Percentiles rank a stretch among this genome's conserved stretches.
Evolutionary conservation across 2,888 invertebrate genomes (phyloP).

Genomic region (Diloba caeruleocephala): DNA sequence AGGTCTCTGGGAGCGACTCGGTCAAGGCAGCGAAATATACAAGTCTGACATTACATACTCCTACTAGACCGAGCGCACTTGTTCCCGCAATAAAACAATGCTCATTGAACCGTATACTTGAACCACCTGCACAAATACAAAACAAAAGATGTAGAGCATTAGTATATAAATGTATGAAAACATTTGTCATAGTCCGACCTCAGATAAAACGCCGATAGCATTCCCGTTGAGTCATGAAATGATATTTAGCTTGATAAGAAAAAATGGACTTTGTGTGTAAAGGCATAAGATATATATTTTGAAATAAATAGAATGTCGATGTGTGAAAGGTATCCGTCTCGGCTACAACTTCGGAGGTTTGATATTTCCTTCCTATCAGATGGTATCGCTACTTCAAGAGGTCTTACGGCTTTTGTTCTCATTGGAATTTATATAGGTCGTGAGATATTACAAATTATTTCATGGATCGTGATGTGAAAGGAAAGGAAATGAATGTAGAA

Average conservation of each 20-base stretch:
- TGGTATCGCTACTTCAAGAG: slow-evolving; percentile 19
- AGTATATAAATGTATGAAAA: slow-evolving; percentile 47
- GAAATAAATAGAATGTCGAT: slow-evolving; percentile 1
- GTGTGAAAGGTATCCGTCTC: slow-evolving; percentile 27
- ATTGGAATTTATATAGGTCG: not conserved
- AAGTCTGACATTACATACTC: slow-evolving; percentile 40
- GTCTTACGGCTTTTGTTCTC: slow-evolving; percentile 6
- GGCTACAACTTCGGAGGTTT: slow-evolving; percentile 21
- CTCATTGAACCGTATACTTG: slow-evolving; percentile 34
- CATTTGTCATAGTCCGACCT: slow-evolving; percentile 34
- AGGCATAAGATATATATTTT: slow-evolving; percentile 16
- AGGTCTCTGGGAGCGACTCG: slow-evolving; percentile 30
- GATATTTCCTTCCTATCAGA: slow-evolving; percentile 43
- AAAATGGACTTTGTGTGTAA: slow-evolving; percentile 9
- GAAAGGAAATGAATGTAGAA: too few relatives aligned
- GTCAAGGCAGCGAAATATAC: slow-evolving; percentile 33
- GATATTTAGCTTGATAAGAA: slow-evolving; percentile 9
- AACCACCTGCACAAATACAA: slow-evolving; percentile 43
- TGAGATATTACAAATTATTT: not conserved
- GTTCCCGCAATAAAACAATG: slow-evolving; percentile 30
- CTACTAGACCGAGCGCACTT: slow-evolving; percentile 30
- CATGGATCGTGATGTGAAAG: too few relatives aligned
- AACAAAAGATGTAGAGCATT: slow-evolving; percentile 40
- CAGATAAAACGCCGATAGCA: slow-evolving; percentile 40
- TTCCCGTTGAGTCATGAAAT: slow-evolving; percentile 45